Base-by-base conservation (phyloP, 2,797 vertebrate genomes). In the Amazona ochrocephala region DNA sequence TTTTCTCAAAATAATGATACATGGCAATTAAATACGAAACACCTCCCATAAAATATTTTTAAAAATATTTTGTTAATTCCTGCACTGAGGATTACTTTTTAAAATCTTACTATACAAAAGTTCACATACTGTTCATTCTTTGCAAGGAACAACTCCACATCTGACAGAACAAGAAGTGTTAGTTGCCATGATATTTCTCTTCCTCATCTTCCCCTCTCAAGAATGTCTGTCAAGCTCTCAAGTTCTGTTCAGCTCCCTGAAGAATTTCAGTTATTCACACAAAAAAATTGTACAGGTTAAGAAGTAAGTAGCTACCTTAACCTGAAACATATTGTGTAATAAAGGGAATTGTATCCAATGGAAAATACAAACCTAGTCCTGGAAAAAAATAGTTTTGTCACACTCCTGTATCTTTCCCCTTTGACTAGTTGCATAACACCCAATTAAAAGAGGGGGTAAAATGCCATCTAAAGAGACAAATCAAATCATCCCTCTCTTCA, bases 1-100 rank as follows among this genome's bases (percentile, higher is more conserved):
- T 56, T 75, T 72, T 81, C 82, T 87, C 51, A 60, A 95, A 95
- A 85, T 34, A 34, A 34, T 34, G 34, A 34, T 34, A 34, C 34
- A 64, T 48, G 17, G 17, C 48, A 94, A 84, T 71, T 87, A 82
- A 85, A 88, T 21, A 68, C 17, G 4, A 79, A 87, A 85, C 5
- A 61, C 4, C 24, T 30, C 9, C 15, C 42, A 70, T 3, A 71
- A 86, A 65, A 44, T 3, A 61, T 27, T 50, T 34, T 78, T 29
- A 7, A 7, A 26, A 37, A 26, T 61, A 39, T 27, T 19, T 58
- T 13, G 14, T 53, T 60, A 64, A 76, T 66, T 66, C 19, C 9
- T 54, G 27, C 11, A 8, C 26, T 11, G 9, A 51, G 21, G 61
- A 22, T 68, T 62, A 2, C 13, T 48, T 66, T 68, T 42, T 1